These are phyloP conservation scores for Cyclina sinensis DNA, from an alignment of 1,140 invertebrate species.

Conservation along the genomic window DNA sequence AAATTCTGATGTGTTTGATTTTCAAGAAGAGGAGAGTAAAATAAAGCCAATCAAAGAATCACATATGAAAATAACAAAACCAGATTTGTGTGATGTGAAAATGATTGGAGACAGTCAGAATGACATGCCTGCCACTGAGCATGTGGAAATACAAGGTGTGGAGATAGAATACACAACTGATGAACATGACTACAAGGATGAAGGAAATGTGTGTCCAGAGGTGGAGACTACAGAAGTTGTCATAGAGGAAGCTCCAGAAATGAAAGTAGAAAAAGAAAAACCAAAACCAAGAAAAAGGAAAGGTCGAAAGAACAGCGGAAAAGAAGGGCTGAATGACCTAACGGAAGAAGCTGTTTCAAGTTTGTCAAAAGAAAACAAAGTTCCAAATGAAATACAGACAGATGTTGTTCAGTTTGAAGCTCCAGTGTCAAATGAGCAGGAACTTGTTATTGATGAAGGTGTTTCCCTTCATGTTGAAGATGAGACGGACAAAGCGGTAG, in stretches of 20 bases:
- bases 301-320: slow-evolving; percentile 42
- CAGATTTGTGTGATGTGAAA: slow-evolving; percentile 41
- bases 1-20: slow-evolving; percentile 74
- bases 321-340: slow-evolving; percentile 45
- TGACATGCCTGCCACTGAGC: slow-evolving; percentile 15
- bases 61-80: slow-evolving; percentile 57
- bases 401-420: slow-evolving; percentile 63
- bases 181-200: slow-evolving; percentile 67
- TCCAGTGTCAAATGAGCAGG: slow-evolving; percentile 64
- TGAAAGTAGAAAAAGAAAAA: slow-evolving; percentile 47
- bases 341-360: slow-evolving; percentile 69
- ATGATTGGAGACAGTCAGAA: slow-evolving; percentile 35
- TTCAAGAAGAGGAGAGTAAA: slow-evolving; percentile 72
- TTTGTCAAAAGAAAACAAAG: slow-evolving; percentile 64
- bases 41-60: slow-evolving; percentile 64
- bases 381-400: slow-evolving; percentile 40
- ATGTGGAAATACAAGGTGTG: slow-evolving; percentile 58
- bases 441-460: slow-evolving; percentile 67
- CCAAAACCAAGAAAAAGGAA: slow-evolving; percentile 64
- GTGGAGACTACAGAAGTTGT: slow-evolving; percentile 65
- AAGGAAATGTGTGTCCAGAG: slow-evolving; percentile 49
- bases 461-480: slow-evolving; percentile 68
- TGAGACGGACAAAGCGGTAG: slow-evolving; percentile 75
- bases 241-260: slow-evolving; percentile 60
- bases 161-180: slow-evolving; percentile 65